Base-by-base conservation (phyloP, 2,113 vertebrate species). In the Lasiurus cinereus region DNA sequence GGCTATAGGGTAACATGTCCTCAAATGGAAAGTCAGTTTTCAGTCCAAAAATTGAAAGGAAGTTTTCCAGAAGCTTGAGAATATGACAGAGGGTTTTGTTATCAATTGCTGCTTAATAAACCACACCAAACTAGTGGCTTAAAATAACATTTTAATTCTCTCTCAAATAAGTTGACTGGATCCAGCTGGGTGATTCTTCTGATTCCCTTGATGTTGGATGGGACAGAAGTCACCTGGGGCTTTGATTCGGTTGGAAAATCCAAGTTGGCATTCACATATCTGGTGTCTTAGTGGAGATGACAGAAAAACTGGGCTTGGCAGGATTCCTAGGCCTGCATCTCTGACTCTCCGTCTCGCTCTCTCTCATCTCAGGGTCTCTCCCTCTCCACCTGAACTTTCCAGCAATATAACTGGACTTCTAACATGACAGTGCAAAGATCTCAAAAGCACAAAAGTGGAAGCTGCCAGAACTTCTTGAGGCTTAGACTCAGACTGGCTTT, bases 11-110 rank as follows among this genome's bases (percentile, higher is more conserved):
- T 83, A 56, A 92, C 88, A 62, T 83, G n/a, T 84, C 50, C 85
- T 96, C 48, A 66, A 79, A 64, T 88, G 11, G 50, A 91, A 93
- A 62, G 39, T 83, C n/a, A 33, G n/a, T 91, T 95, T 72, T 76
- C 21, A 64, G 33, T 91, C n/a, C n/a, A 86, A 93, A 43, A 24
- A 39, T 27, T 27, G 29, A 70, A 93, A 8, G 3, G 36, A 24
- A 90, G 24, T 2, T 62, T 93, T 82, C 67, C 39, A 16, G 33
- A 94, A 88, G 29, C 12, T 12, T 82, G n/a, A 85, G 16, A 67
- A 12, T 50, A 5, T 80, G 72, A 64, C 11, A 48, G 3, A 83
- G 11, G 18, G 9, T 83, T 85, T 85, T 90, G 8, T 69, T 85
- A 33, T 77, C 21, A 46, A 31, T 36, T 88, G 67, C 22, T 78